Conservation (phyloP, 2,888 invertebrate genomes). For the Escarpia spicata region DNA sequence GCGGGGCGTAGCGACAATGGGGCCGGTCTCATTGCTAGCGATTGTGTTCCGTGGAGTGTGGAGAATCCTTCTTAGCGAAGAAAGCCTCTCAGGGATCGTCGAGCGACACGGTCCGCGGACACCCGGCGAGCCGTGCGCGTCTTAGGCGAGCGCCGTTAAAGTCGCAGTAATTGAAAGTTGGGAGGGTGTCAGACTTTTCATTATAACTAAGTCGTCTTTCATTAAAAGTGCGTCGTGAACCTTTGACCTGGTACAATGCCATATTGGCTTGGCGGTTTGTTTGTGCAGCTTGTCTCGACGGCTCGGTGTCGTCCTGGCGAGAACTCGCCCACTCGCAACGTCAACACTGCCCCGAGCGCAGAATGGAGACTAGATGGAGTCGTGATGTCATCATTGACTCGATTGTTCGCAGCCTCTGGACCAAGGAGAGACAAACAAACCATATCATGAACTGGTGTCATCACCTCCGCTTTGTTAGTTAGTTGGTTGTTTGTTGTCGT, state of each 20-base stretch:
- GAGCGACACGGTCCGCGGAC: neutral
- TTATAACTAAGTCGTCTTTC: constrained; percentile 16
- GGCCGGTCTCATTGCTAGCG: neutral
- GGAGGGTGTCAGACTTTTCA: constrained; percentile 10
- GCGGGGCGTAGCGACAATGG: neutral
- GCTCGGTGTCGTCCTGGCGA: neutral
- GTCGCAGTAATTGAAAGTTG: neutral
- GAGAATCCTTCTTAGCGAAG: constrained; percentile 3
- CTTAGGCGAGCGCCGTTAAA: neutral
- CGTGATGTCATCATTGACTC: neutral
- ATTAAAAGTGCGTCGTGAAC: constrained; percentile 13
- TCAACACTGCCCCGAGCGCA: neutral
- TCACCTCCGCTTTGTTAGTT: neutral
- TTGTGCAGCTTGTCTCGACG: neutral
- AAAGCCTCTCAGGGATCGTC: neutral
- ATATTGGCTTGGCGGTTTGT: neutral
- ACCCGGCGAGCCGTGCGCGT: neutral
- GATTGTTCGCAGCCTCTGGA: neutral
- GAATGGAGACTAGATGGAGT: neutral
- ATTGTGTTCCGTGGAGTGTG: constrained; percentile 1
- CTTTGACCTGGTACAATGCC: neutral
- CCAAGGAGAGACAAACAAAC: neutral
- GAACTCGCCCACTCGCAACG: neutral
- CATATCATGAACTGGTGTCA: neutral
- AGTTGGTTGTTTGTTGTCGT: neutral